phyloP scores from a whole-genome alignment of 2,113 vertebrate species.

The Stictonetta naevosa region DNA sequence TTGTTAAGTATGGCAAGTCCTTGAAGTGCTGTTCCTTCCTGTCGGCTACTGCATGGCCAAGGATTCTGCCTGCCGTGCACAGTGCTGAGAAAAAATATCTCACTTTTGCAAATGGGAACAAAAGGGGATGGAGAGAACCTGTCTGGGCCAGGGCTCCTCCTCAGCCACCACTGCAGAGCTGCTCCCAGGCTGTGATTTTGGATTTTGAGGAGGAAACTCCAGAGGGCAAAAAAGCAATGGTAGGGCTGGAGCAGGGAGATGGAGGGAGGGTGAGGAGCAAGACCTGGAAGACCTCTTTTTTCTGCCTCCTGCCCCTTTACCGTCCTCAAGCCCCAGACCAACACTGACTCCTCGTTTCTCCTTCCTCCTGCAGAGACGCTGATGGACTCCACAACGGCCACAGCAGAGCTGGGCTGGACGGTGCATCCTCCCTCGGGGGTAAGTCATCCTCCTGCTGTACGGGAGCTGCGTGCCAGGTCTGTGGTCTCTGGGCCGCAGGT shows the following conservation, averaged over 20 bases:
- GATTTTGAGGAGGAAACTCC: background rate
- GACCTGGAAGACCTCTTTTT: background rate
- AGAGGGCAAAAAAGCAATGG: too few species aligned
- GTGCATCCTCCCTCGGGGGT: constrained; percentile 92
- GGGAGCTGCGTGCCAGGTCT: background rate
- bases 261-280: too few species aligned
- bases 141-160: background rate
- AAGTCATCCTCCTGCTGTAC: constrained; percentile 6
- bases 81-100: background rate
- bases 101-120: background rate
- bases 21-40: background rate
- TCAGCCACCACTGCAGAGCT: background rate
- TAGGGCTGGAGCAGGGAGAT: background rate
- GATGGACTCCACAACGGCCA: constrained; percentile 97
- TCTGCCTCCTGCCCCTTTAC: background rate
- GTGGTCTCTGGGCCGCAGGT: background rate
- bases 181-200: background rate
- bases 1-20: constrained; percentile 25
- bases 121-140: background rate
- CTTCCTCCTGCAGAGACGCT: constrained; percentile 84
- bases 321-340: background rate
- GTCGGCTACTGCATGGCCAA: background rate
- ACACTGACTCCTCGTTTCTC: background rate
- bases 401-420: constrained; percentile 94
- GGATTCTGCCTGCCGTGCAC: background rate